Evolutionary conservation across 1,140 invertebrate species (phyloP), one percentile per base, ranked within the genome.

Genomic region (Apis cerana): DNA sequence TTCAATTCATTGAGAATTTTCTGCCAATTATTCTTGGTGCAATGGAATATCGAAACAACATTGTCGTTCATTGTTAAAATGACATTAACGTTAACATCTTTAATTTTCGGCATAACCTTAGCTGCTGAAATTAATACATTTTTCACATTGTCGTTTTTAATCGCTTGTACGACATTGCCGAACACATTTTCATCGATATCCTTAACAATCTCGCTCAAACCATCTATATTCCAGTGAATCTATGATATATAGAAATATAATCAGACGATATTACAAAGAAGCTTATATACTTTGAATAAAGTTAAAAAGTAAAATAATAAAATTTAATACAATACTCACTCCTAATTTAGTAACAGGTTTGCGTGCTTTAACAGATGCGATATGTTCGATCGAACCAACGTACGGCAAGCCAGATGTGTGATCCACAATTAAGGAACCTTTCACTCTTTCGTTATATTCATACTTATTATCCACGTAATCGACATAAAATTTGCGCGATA

Each of bases 391-490:
- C 19, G 82, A 79, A 48, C 89, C 84, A 76, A 85, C 74, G 27
- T 89, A 62, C 0, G 91, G 91, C 11, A 83, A 10, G 10, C 89
- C 90, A 1, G 83, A 89, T 7, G 43, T 2, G 75, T 89, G 84
- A 17, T 91, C 61, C 1, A 87, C n/a, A n/a, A 85, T 64, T 12
- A 87, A 61, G 17, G 82, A 83, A 12, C 75, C 50, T 56, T 86
- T 86, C 2, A 88, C 15, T 4, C 85, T 81, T 68, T 91, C 85
- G 1, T 91, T 88, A 43, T 89, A 84, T 65, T 89, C 91, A 58
- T 91, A 93, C 9, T 85, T 82, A 3, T 87, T 65, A 72, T 94
- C 91, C 5, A 72, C 72, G 23, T 91, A 92, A 8, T 92, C 91
- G 11, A 85, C n/a, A 1, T 88, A 71, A 3, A 86, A 62, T 59